Conservation (phyloP, 2,888 invertebrate species). For the Clistopyga incitator region DNA sequence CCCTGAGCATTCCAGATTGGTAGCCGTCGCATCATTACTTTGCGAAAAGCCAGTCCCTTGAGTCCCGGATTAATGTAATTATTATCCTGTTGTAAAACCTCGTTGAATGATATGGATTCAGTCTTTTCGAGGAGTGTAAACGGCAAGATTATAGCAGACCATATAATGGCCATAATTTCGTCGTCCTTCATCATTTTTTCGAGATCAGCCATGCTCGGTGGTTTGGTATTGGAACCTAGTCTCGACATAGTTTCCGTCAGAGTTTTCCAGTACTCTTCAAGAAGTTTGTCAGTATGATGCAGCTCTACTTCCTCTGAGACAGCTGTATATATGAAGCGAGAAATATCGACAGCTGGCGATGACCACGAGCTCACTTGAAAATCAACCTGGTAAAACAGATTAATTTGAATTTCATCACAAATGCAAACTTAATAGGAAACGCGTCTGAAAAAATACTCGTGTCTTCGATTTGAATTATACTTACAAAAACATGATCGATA, state of each 20-base stretch:
- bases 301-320: constrained; percentile 69
- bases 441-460: background rate
- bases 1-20: constrained; percentile 73
- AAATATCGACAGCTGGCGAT: constrained; percentile 84
- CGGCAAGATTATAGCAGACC: constrained; percentile 74
- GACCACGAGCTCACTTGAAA: constrained; percentile 84
- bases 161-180: constrained; percentile 70
- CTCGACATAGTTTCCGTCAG: constrained; percentile 73
- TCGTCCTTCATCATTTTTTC: constrained; percentile 68
- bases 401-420: background rate
- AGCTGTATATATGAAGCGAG: constrained; percentile 84
- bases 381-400: constrained; percentile 81
- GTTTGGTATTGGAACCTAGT: constrained; percentile 73
- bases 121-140: constrained; percentile 74
- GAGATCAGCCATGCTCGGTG: constrained; percentile 74
- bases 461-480: constrained; percentile 53
- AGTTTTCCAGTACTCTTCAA: constrained; percentile 74
- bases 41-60: constrained; percentile 65
- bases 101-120: constrained; percentile 72
- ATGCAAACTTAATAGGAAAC: background rate
- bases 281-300: constrained; percentile 68
- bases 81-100: constrained; percentile 69
- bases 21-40: constrained; percentile 73
- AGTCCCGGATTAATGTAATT: constrained; percentile 67
- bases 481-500: constrained; percentile 78